These are phyloP conservation scores for Hymenochirus boettgeri DNA, from an alignment of 2,113 vertebrate species.

Conservation along the genomic window DNA sequence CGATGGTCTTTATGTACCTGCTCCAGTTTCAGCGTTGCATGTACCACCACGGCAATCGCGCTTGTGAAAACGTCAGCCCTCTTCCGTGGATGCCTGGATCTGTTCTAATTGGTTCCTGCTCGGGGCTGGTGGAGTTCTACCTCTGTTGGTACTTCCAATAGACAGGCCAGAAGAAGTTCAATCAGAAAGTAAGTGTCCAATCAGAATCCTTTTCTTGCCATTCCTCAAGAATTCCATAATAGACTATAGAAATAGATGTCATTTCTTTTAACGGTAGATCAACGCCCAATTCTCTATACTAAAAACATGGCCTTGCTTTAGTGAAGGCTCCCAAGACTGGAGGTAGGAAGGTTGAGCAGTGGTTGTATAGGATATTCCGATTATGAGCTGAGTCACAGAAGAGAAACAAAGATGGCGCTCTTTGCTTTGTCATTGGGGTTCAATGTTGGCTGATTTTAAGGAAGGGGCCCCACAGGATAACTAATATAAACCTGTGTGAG, in stretches of 20 bases:
- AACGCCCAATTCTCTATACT: too few species aligned
- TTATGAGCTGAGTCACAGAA: too few species aligned
- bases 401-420: too few species aligned
- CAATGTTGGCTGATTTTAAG: too few species aligned
- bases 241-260: too few species aligned
- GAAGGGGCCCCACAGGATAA: too few species aligned
- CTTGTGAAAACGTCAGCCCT: constrained; percentile 48
- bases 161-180: constrained; percentile 78
- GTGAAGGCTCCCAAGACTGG: background rate
- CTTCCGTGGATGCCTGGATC: constrained; percentile 77
- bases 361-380: too few species aligned
- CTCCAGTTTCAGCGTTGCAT: constrained; percentile 55
- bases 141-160: constrained; percentile 84
- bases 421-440: too few species aligned
- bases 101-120: constrained; percentile 86
- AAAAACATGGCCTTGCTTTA: too few species aligned
- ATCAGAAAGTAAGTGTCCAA: constrained; percentile 88
- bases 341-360: background rate
- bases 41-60: constrained; percentile 31
- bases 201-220: background rate
- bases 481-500: too few species aligned
- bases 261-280: too few species aligned
- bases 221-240: too few species aligned
- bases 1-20: constrained; percentile 59
- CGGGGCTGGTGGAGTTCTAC: constrained; percentile 90